Conservation (phyloP, 1,140 invertebrate species). For the Ceratoteleas bidentatus region DNA sequence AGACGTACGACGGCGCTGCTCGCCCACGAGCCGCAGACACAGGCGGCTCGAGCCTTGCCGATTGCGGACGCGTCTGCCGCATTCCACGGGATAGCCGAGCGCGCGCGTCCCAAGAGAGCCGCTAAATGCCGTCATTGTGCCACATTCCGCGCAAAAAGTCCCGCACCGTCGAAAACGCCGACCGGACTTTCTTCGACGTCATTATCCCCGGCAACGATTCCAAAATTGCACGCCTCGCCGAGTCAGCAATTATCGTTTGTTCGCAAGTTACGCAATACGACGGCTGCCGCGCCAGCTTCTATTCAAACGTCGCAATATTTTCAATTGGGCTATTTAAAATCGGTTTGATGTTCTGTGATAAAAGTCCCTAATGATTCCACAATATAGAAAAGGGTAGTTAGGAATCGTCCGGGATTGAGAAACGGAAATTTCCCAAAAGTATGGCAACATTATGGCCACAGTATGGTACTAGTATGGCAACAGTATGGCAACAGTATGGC, state of each 20-base stretch:
- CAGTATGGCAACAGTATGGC: too few species aligned
- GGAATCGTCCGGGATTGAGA: too few species aligned
- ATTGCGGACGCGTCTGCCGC: constrained; percentile 38
- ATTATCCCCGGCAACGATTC: constrained; percentile 39
- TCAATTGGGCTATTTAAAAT: constrained; percentile 3
- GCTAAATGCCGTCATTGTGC: constrained; percentile 57
- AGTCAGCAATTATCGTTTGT: too few species aligned
- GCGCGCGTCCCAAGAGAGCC: constrained; percentile 46
- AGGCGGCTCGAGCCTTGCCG: constrained; percentile 27
- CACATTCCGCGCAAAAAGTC: constrained; percentile 44
- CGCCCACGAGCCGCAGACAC: constrained; percentile 41
- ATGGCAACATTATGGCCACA: too few species aligned
- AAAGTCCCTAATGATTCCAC: too few species aligned
- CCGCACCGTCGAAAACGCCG: constrained; percentile 39
- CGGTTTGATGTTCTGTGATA: too few species aligned
- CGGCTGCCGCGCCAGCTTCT: too few species aligned
- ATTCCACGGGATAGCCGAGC: constrained; percentile 38
- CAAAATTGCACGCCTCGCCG: constrained; percentile 37
- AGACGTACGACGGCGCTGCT: constrained; percentile 37
- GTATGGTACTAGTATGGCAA: too few species aligned
- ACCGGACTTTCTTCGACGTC: constrained; percentile 40
- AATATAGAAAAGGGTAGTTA: background rate
- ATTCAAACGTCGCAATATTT: background rate
- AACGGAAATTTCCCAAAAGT: too few species aligned
- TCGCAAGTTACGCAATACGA: too few species aligned